These are phyloP conservation scores for Thymelicus sylvestris DNA, from an alignment of 2,888 invertebrate species.

Conservation along the genomic window DNA sequence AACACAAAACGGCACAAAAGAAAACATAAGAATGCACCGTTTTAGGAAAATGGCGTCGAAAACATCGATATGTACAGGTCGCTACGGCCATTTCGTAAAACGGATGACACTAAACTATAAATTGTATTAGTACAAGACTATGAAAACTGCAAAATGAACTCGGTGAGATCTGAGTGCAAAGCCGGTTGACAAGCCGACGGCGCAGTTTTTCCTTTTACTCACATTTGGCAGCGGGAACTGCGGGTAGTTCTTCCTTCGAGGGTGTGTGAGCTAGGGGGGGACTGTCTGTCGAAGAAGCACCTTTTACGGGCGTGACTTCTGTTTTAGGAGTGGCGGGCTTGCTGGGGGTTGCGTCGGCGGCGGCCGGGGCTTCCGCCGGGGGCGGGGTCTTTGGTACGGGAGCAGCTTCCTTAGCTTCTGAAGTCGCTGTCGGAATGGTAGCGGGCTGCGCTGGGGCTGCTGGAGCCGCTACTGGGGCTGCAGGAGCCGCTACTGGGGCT, in stretches of 20 bases:
- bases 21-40: conserved; percentile 56
- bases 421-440: conserved; percentile 23
- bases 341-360: conserved; percentile 33
- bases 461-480: conserved; percentile 39
- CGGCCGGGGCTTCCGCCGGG: conserved; percentile 33
- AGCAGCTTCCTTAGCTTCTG: conserved; percentile 34
- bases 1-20: conserved; percentile 83
- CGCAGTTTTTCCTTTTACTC: conserved; percentile 57
- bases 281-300: conserved; percentile 60
- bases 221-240: conserved; percentile 72
- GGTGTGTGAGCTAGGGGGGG: conserved; percentile 76
- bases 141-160: conserved; percentile 81
- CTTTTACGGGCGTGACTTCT: conserved; percentile 49
- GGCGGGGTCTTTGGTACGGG: conserved; percentile 43
- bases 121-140: conserved; percentile 74
- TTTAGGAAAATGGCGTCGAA: conserved; percentile 37
- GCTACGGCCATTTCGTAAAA: conserved; percentile 55
- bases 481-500: conserved; percentile 39
- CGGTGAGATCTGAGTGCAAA: conserved; percentile 79
- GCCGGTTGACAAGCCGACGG: conserved; percentile 62
- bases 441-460: conserved; percentile 38
- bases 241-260: conserved; percentile 67
- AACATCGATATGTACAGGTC: conserved; percentile 17
- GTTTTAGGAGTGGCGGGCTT: conserved; percentile 41
- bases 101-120: conserved; percentile 64